Conservation (phyloP, 2,888 invertebrate genomes). For the Itoplectis maculator region DNA sequence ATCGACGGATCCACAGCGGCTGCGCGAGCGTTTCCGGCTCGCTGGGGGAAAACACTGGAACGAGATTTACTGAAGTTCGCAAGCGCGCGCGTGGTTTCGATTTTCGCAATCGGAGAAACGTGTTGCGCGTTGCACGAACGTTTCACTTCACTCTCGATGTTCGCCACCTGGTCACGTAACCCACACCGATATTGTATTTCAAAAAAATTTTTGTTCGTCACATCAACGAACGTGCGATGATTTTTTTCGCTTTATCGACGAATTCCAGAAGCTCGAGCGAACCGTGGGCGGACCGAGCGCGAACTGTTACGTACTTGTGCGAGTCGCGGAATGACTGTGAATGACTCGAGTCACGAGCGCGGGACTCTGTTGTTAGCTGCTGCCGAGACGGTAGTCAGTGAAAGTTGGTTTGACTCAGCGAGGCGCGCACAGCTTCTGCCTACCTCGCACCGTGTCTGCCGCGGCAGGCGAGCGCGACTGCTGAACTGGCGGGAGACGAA, state of each 20-base stretch:
- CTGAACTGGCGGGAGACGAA: constrained; percentile 17
- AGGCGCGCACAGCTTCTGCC: constrained; percentile 39
- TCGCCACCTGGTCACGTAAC: neutral
- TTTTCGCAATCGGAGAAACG: constrained; percentile 19
- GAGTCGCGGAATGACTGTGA: constrained; percentile 78
- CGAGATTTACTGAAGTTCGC: constrained; percentile 5
- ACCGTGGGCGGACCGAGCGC: neutral
- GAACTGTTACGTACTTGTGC: constrained; percentile 45
- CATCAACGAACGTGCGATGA: neutral
- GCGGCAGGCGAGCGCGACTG: constrained; percentile 7
- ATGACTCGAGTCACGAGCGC: constrained; percentile 77
- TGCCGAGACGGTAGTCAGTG: constrained; percentile 78
- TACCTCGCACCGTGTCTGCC: constrained; percentile 44
- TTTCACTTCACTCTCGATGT: constrained; percentile 37
- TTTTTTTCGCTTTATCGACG: neutral
- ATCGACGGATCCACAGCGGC: neutral
- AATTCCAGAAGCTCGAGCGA: neutral
- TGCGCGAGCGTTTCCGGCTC: constrained; percentile 23
- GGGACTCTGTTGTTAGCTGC: constrained; percentile 59
- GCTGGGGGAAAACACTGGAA: constrained; percentile 1
- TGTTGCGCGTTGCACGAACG: constrained; percentile 24
- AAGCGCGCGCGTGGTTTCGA: neutral
- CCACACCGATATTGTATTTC: neutral
- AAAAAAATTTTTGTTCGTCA: neutral
- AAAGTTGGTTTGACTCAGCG: constrained; percentile 73